Conservation (phyloP, 2,797 vertebrate species). For the Poeciliopsis paucimaculata region DNA sequence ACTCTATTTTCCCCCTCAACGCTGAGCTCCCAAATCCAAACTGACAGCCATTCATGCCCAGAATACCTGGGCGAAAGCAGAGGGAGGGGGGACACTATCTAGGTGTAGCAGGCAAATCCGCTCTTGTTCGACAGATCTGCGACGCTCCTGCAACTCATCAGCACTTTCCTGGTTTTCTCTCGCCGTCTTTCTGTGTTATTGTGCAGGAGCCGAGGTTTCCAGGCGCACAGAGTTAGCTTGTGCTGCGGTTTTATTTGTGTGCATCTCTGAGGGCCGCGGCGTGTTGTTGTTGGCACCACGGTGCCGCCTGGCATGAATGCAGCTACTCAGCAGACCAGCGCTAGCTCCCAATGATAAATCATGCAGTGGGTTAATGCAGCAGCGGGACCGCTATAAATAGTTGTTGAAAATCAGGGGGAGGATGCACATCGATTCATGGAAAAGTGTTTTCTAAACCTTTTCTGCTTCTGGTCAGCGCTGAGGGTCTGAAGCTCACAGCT, state of each 20-base stretch:
- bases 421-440: constrained; percentile 58
- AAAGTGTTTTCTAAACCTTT: constrained; percentile 45
- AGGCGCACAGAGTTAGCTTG: constrained; percentile 65
- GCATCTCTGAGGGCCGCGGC: constrained; percentile 57
- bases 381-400: constrained; percentile 71
- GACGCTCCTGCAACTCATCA: constrained; percentile 72
- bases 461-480: constrained; percentile 50
- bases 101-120: constrained; percentile 83
- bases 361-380: constrained; percentile 74
- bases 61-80: constrained; percentile 81
- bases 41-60: constrained; percentile 83
- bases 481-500: constrained; percentile 28
- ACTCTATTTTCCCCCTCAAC: constrained; percentile 77
- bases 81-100: constrained; percentile 72
- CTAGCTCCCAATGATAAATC: constrained; percentile 75
- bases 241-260: constrained; percentile 74
- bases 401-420: constrained; percentile 34
- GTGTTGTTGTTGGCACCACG: constrained; percentile 67
- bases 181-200: constrained; percentile 42
- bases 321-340: constrained; percentile 73
- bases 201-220: constrained; percentile 56
- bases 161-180: constrained; percentile 66
- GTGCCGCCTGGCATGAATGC: constrained; percentile 65
- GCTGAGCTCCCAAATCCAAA: constrained; percentile 83
- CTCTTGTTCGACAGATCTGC: constrained; percentile 73